phyloP scores from a whole-genome alignment of 2,888 invertebrate genomes.

The Kuschelorhynchus macadamiae region DNA sequence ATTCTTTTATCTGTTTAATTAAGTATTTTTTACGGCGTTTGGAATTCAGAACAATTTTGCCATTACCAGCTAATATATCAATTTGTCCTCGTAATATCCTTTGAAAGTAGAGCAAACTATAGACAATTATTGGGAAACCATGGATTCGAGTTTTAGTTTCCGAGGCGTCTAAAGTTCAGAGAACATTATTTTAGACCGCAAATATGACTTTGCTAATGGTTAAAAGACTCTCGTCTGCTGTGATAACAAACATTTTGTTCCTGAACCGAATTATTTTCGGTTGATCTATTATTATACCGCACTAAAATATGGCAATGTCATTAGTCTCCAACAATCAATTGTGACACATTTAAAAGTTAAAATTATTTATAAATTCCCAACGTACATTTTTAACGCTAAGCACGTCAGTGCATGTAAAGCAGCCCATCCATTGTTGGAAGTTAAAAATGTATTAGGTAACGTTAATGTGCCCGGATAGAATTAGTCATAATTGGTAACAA shows the following conservation, averaged over 20 bases:
- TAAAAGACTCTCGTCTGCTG: slow-evolving; percentile 23
- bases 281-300: slow-evolving; percentile 41
- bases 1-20: no score
- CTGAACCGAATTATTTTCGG: slow-evolving; percentile 42
- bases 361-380: slow-evolving; percentile 37
- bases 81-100: no score
- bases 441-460: slow-evolving; percentile 12
- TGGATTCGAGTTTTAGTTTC: no score
- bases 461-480: background rate
- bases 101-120: no score
- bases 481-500: background rate
- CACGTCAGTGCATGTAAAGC: slow-evolving; percentile 34
- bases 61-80: no score
- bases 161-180: no score
- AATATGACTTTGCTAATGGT: slow-evolving; percentile 23
- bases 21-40: no score
- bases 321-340: slow-evolving; percentile 50
- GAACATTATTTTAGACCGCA: no score
- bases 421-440: slow-evolving; percentile 27
- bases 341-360: slow-evolving; percentile 46
- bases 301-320: slow-evolving; percentile 48
- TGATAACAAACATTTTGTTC: slow-evolving; percentile 49
- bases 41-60: no score
- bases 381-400: slow-evolving; percentile 20
- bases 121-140: no score